These are phyloP conservation scores for Ailurus styani DNA, from an alignment of 2,113 vertebrate genomes.

Conservation along the genomic window DNA sequence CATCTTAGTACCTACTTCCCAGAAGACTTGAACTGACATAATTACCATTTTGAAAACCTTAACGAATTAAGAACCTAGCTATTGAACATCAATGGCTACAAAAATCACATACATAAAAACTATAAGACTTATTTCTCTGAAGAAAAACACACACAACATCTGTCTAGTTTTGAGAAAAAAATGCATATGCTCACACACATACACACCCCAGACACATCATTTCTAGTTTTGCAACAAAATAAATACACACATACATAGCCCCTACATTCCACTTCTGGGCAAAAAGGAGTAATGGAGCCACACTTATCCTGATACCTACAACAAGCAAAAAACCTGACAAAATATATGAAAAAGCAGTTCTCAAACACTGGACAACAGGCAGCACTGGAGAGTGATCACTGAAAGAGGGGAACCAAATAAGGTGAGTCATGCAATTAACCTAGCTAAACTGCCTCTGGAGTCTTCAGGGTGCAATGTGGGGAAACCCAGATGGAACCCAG, in stretches of 20 bases:
- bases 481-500: neutral
- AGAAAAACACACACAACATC: neutral
- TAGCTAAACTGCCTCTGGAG: neutral
- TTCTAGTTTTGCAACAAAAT: neutral
- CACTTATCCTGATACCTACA: neutral
- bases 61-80: neutral
- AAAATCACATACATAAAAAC: neutral
- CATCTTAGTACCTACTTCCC: neutral
- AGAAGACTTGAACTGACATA: neutral
- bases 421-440: neutral
- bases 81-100: neutral
- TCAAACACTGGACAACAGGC: neutral
- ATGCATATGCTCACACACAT: neutral
- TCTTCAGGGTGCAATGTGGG: neutral
- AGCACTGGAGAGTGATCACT: neutral
- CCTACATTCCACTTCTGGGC: neutral
- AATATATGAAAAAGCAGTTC: neutral
- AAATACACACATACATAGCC: neutral
- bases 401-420: neutral
- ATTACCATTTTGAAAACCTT: neutral
- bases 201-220: neutral
- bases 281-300: neutral
- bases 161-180: neutral
- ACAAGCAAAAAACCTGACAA: neutral
- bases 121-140: neutral